Evolutionary conservation across 2,888 invertebrate genomes (phyloP), one percentile per base, ranked within the genome.

Genomic region (Dicyrtoma fusca): DNA sequence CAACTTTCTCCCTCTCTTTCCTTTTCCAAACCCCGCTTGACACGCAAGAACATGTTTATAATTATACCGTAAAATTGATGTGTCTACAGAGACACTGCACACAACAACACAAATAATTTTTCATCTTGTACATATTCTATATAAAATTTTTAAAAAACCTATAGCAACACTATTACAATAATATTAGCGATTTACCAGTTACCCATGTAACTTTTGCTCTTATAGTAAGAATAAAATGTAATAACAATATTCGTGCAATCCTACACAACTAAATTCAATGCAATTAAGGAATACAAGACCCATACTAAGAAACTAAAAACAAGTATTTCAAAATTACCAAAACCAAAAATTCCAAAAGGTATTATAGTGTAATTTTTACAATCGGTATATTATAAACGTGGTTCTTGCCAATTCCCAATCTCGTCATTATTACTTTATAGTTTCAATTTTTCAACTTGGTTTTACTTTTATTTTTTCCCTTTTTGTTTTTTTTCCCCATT

Each of bases 11-110:
- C 8, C 8, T 34, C 34, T 34, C 34, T 34, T 8, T 34, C 34
- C 34, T 8, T 34, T 34, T 34, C 34, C 34, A 5, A 3, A 51
- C 26, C 61, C 61, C 42, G 61, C 61, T 61, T 61, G 61, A 61
- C 61, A 61, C 14, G 61, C 61, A 61, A 61, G 61, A 61, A 61
- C 61, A 61, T 34, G 13, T 34, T 34, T 34, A 13, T 55, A 55
- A 19, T 55, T 55, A 34, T 34, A 34, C 34, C 34, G 34, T 34
- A 34, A 34, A 34, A 34, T 34, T 34, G 34, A 34, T 34, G 55
- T n/a, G 55, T n/a, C 13, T 25, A 6, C 6, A 61, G 42, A 26
- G 17, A 42, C 26, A 61, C 19, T 61, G 61, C 61, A 61, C 61
- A 34, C 17, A 61, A 61, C 42, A 42, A 19, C 34, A 13, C 26